Percentiles rank a stretch among this genome's conserved stretches.
phyloP scores from a whole-genome alignment of 2,797 vertebrate species.

The Pseudotriccus pelzelni region DNA sequence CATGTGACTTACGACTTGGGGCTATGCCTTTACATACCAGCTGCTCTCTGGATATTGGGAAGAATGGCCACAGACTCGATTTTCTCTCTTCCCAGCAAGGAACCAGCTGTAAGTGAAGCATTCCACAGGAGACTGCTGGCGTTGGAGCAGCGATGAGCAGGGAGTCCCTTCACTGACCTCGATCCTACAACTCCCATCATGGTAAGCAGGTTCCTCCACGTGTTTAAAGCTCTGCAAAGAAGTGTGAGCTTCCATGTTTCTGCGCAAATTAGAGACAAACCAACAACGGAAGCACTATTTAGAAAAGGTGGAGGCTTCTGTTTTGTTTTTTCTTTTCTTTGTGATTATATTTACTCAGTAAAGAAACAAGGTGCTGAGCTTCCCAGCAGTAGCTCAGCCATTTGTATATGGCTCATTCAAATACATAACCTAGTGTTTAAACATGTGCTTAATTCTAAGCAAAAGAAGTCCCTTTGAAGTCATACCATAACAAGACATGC shows the following conservation, averaged over 20 bases:
- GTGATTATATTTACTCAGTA: not conserved
- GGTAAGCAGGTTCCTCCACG: not conserved
- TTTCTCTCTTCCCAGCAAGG: not conserved
- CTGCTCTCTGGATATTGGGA: not conserved
- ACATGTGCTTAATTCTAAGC: constrained; percentile 26
- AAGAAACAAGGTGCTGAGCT: not conserved
- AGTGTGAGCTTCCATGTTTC: not conserved
- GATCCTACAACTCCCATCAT: fast-evolving
- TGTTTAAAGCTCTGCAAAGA: not conserved
- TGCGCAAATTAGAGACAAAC: not conserved
- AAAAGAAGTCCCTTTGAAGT: constrained; percentile 23
- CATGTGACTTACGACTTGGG: not conserved
- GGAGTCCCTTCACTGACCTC: not conserved
- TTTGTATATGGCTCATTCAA: not conserved
- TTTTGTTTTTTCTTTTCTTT: not conserved
- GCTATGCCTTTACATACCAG: fast-evolving
- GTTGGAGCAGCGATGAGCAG: not conserved
- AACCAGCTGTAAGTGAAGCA: not conserved
- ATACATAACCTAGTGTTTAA: not conserved
- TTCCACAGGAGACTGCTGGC: not conserved
- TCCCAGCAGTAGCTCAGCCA: not conserved
- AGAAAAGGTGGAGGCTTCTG: not conserved
- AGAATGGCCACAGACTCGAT: fast-evolving
- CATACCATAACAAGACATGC: not conserved
- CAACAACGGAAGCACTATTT: not conserved